A percentile compares a stretch with the other conserved stretches of the same genome.
Evolutionary conservation across 2,113 vertebrate genomes (phyloP).

Genomic region (Vulpes lagopus): DNA sequence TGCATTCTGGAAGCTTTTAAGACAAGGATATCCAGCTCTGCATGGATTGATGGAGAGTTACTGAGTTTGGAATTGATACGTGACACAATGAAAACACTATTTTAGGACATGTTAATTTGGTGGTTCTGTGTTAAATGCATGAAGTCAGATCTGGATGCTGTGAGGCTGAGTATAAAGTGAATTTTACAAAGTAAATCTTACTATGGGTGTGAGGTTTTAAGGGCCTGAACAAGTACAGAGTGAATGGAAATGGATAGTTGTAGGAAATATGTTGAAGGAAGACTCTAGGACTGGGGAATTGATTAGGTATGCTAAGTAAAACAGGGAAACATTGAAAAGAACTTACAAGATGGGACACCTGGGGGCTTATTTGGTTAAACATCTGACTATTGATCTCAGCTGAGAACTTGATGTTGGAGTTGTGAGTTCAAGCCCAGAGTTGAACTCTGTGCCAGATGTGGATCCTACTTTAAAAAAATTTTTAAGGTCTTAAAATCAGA

Average conservation of each 20-base stretch:
- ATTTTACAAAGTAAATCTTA: constrained; percentile 2
- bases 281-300: neutral
- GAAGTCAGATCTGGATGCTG: neutral
- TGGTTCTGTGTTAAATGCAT: neutral
- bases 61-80: neutral
- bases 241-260: neutral
- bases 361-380: neutral
- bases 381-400: neutral
- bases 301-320: neutral
- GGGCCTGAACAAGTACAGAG: neutral
- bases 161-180: neutral
- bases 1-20: neutral
- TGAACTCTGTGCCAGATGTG: neutral
- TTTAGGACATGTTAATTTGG: neutral
- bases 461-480: neutral
- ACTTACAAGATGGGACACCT: neutral
- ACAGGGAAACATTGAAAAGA: neutral
- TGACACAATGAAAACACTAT: neutral
- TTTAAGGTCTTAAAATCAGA: neutral
- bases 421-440: neutral
- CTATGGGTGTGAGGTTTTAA: neutral
- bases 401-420: neutral
- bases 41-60: neutral
- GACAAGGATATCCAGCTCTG: neutral
- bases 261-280: constrained; percentile 42